Base-by-base conservation (phyloP, 2,888 invertebrate genomes). In the Trichogramma dendrolimi region DNA sequence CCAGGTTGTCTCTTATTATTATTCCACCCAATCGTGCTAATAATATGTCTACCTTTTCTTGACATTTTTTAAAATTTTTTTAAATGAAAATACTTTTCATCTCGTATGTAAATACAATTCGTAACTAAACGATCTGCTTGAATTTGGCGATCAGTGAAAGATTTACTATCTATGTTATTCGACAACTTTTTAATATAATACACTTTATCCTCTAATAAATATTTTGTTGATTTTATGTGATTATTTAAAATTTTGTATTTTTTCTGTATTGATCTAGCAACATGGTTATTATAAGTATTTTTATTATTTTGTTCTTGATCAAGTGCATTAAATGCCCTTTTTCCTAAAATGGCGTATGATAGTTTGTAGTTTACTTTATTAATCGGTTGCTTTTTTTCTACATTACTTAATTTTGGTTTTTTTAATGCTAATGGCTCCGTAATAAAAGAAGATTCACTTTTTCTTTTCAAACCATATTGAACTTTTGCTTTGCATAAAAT, bases 61-160 rank as follows among this genome's bases (percentile, higher is more conserved):
- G 61, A 10, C 43, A 6, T 41, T 42, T 49, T 27, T 41, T 14
- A 56, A 7, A 39, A 11, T 27, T 11, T 39, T 53, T 53, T 43
- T 50, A 39, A 48, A 43, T 8, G n/a, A 60, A 49, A 7, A 8
- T 10, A 46, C 49, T 42, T 56, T 48, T 46, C 55, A 48, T 63
- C 51, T 58, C 62, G 58, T 4, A 14, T 41, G 42, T 62, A 56
- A 14, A 57, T 58, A 27, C 56, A 62, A 53, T 56, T 57, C 47
- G 64, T 58, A 7, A 63, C 46, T 8, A 63, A 58, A 43, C 56
- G 38, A 40, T 60, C 53, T 2, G 60, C 65, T 56, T 67, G 64
- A 44, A 64, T 55, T 48, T 60, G 55, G 46, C 42, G 47, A 49
- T 56, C 43, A 4, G 40, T 14, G 7, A 7, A 27, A 14, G 10